Base-by-base conservation (phyloP, 2,797 vertebrate species). In the Darevskia nairensis region DNA sequence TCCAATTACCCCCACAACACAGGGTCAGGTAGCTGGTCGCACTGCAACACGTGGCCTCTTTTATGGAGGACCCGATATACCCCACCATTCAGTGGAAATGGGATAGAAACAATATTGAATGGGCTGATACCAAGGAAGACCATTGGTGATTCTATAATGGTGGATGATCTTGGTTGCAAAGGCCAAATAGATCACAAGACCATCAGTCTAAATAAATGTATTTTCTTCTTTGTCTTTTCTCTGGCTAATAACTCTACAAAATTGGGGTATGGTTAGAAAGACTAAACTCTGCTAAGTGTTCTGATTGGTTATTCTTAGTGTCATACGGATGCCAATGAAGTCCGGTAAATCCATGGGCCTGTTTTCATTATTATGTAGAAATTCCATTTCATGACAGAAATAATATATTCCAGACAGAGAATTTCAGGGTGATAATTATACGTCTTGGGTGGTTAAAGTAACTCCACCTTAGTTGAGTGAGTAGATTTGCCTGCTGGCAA, bases 341-440 rank as follows among this genome's bases (percentile, higher is more conserved):
- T 90, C 91, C 88, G 86, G 93, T 92, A 94, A 94, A 93, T 93
- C 84, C 88, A 32, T 90, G 87, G 55, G 77, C 50, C 83, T 87
- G 89, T 92, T 94, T 89, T 93, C 87, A 90, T 90, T 86, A 77
- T 86, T 92, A 80, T 84, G 89, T 68, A 90, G 86, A 89, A 95
- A 91, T 94, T 93, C 88, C 82, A 50, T 92, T 91, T 94, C 85
- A 93, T 87, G 85, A 90, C 91, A 94, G 88, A 92, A 94, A 90
- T 93, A 93, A 91, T 92, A 84, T 0, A 0, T 93, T 92, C 80
- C 93, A 95, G 93, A 80, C 92, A 89, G 87, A 88, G 88, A 39
- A 64, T 94, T 94, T 94, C 90, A 91, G 85, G 79, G 88, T 94
- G 92, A 90, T 93, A 95, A 94, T 94, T 95, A 90, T 88, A 91